These are phyloP conservation scores for Meteorus cinctellus DNA, from an alignment of 2,888 invertebrate species.

Conservation along the genomic window DNA sequence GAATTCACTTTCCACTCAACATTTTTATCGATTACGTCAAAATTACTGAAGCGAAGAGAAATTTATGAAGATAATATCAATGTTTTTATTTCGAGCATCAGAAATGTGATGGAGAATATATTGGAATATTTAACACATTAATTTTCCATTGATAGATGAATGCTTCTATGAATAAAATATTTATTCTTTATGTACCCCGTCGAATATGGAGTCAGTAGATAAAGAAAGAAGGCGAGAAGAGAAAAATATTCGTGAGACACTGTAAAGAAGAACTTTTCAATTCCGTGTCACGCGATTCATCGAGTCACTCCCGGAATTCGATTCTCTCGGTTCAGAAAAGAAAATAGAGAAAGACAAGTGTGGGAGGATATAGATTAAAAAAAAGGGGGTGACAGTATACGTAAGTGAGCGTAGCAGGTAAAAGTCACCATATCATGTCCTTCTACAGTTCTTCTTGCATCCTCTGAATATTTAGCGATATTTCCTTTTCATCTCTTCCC, in stretches of 20 bases:
- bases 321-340: slow-evolving; percentile 30
- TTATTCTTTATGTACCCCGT: background rate
- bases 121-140: background rate
- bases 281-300: slow-evolving; percentile 14
- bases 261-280: slow-evolving; percentile 24
- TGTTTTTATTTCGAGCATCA: too few relatives aligned
- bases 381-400: slow-evolving; percentile 7
- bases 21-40: background rate
- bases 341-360: background rate
- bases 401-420: slow-evolving; percentile 27
- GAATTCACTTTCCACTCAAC: slow-evolving; percentile 51
- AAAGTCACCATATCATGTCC: slow-evolving; percentile 36
- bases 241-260: background rate
- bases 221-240: background rate
- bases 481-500: slow-evolving; percentile 10
- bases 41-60: background rate
- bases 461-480: slow-evolving; percentile 48
- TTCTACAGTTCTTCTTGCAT: slow-evolving; percentile 43
- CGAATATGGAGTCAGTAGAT: slow-evolving; percentile 8
- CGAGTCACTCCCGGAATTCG: slow-evolving; percentile 27
- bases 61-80: too few relatives aligned
- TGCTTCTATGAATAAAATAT: background rate
- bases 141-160: background rate
- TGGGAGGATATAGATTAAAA: slow-evolving; percentile 3
- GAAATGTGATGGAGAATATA: background rate